Conservation (phyloP, 2,888 invertebrate genomes). For the Ormia ochracea region DNA sequence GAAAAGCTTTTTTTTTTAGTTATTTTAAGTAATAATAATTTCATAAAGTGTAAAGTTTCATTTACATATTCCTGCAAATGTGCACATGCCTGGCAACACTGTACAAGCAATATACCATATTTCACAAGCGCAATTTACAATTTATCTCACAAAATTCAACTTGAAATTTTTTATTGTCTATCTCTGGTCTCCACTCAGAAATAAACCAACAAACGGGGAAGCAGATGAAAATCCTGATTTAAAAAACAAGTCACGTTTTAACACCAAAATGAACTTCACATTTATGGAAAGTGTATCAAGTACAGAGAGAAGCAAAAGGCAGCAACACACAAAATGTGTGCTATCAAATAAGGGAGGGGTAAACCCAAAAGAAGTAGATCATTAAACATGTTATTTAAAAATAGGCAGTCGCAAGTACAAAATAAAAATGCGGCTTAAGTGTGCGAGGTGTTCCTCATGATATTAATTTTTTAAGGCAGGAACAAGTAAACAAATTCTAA, state of each 20-base stretch:
- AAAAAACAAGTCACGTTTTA: constrained; percentile 58
- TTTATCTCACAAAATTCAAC: background rate
- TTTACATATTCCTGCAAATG: no score
- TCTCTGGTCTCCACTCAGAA: background rate
- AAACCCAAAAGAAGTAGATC: background rate
- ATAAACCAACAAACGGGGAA: background rate
- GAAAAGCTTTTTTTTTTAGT: no score
- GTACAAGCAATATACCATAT: background rate
- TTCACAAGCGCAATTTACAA: background rate
- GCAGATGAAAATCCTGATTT: background rate
- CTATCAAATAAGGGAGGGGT: background rate
- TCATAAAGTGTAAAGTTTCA: no score
- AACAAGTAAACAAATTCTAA: no score
- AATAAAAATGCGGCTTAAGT: no score
- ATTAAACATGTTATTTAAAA: background rate
- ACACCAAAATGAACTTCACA: constrained; percentile 58
- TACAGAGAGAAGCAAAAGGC: constrained; percentile 31
- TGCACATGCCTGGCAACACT: background rate
- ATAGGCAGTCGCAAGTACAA: background rate
- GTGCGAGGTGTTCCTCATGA: no score
- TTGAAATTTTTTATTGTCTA: constrained; percentile 16
- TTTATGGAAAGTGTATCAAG: constrained; percentile 52
- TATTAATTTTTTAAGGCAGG: no score
- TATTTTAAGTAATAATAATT: no score
- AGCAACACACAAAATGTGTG: background rate